Percentiles rank a stretch among this genome's conserved stretches.
Conservation (phyloP, 2,113 vertebrate species). For the Muscicapa adusta region DNA sequence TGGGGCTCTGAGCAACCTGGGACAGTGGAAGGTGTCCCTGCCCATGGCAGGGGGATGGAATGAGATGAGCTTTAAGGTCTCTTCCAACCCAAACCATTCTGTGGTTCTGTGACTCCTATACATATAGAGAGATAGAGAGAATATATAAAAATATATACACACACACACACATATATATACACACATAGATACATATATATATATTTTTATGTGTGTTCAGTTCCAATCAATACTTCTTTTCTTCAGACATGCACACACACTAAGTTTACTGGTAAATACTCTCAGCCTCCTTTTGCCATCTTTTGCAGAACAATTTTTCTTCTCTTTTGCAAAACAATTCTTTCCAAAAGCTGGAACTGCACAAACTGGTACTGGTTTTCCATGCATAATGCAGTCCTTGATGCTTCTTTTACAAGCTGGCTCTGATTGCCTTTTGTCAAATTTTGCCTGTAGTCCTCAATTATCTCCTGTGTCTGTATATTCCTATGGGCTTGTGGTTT, state of each 20-base stretch:
- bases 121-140: not conserved
- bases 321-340: not conserved
- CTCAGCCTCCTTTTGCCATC: not conserved
- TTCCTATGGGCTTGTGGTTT: not conserved
- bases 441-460: not conserved
- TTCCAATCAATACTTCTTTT: not conserved
- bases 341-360: not conserved
- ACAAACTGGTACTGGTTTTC: not conserved
- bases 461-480: not conserved
- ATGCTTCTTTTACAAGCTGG: not conserved
- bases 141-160: not conserved
- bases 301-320: not conserved
- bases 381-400: not conserved
- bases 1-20: not conserved
- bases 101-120: not conserved
- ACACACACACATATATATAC: no score
- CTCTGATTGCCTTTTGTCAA: not conserved
- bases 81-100: not conserved
- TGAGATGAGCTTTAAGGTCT: fast-evolving
- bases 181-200: no score
- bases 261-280: not conserved
- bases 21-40: not conserved
- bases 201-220: no score
- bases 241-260: not conserved
- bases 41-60: fast-evolving